Percentiles rank a stretch among this genome's conserved stretches.
phyloP scores from a whole-genome alignment of 1,140 invertebrate species.

The Drosophila ercepeae region DNA sequence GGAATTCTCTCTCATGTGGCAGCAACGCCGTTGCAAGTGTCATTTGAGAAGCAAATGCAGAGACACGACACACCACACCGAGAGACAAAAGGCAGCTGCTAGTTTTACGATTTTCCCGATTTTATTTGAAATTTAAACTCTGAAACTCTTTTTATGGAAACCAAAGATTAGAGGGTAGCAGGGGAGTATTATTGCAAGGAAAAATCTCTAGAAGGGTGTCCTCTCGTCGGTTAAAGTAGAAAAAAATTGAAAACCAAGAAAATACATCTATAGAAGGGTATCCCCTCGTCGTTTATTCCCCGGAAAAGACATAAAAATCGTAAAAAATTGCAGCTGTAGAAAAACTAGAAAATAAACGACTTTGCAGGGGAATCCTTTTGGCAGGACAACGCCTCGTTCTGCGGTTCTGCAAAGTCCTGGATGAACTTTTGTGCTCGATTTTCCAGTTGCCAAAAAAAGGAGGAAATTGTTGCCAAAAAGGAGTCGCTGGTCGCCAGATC shows the following conservation, averaged over 20 bases:
- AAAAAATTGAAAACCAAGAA: background rate
- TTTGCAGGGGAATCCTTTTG: background rate
- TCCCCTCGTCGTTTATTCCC: constrained; percentile 1
- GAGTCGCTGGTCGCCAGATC: constrained; percentile 39
- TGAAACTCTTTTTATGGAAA: constrained; percentile 48
- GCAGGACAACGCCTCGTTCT: constrained; percentile 17
- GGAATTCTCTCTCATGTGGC: no score
- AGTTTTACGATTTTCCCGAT: no score
- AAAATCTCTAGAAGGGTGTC: background rate
- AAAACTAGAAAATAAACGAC: constrained; percentile 40
- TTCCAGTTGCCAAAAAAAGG: constrained; percentile 58
- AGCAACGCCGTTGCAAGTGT: constrained; percentile 77
- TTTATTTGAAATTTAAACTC: constrained; percentile 52
- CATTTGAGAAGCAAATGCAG: constrained; percentile 73
- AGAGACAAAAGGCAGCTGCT: constrained; percentile 42
- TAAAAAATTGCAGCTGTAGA: constrained; percentile 24
- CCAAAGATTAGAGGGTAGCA: constrained; percentile 23
- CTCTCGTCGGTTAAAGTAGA: no score
- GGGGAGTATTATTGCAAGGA: background rate
- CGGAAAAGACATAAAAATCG: constrained; percentile 16
- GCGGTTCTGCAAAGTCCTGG: constrained; percentile 7
- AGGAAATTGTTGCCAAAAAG: constrained; percentile 50
- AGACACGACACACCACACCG: no score
- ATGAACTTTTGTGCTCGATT: constrained; percentile 74
- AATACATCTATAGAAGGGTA: no score